Evolutionary conservation across 1,140 invertebrate species (phyloP), one percentile per base, ranked within the genome.

Genomic region (Drosophila ogumai): DNA sequence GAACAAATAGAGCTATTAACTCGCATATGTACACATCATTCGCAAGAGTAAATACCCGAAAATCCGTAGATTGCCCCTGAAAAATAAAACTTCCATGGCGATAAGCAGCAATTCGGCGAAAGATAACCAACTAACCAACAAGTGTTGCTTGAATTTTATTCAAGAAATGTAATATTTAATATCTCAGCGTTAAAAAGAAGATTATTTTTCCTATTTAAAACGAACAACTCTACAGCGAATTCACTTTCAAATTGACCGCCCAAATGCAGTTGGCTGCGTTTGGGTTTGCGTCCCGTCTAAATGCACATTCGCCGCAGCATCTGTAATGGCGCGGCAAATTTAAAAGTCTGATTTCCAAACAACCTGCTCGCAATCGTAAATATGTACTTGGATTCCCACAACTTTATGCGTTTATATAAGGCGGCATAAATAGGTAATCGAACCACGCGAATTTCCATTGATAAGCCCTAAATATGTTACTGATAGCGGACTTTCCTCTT

Each of bases 351-450:
- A 7, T 22, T 32, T 7, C 0, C n/a, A n/a, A 19, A 15, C 9
- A 54, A 34, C 15, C 15, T 3, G n/a, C 7, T n/a, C 0, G 6
- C 13, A 25, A 47, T 47, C 13, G 22, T 41, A 46, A 72, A 52
- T 52, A 49, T 49, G 22, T 47, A 44, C 15, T 19, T 43, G 19
- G 9, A 19, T 19, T 15, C 2, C 12, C 19, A 32, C 17, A 6
- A 56, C 15, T 34, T 19, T 28, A 44, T 25, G 12, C 8, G 13
- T 43, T 43, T 65, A 36, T 41, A 47, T 66, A 22, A 25, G 9
- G 12, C 34, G 17, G 8, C 31, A 25, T 68, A 68, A 68, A 66
- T 64, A 34, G 32, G 19, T 40, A 47, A 71, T 69, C 63, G 44
- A 55, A 34, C 32, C 40, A 68, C n/a, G 19, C 34, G 32, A 46